A percentile compares a stretch with the other conserved stretches of the same genome.
These are phyloP conservation scores for Sceloporus tristichus DNA, from an alignment of 2,113 vertebrate species.

Conservation along the genomic window DNA sequence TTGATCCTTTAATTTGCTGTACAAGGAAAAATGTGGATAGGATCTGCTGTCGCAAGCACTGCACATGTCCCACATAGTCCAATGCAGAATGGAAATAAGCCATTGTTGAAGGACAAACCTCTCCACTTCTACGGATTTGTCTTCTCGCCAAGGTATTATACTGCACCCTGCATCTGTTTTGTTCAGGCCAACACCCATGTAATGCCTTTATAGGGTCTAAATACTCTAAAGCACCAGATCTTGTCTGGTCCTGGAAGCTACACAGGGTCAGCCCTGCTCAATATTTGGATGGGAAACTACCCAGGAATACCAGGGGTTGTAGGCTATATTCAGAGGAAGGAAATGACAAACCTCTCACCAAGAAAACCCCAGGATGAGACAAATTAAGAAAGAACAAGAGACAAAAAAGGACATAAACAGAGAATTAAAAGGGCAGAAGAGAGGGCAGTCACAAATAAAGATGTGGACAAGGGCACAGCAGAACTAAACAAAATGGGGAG, in stretches of 20 bases:
- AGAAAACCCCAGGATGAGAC: no score
- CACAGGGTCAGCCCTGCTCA: no score
- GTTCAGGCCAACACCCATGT: not conserved
- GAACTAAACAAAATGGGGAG: no score
- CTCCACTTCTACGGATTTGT: not conserved
- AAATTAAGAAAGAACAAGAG: no score
- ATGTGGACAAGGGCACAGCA: no score
- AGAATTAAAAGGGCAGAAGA: no score
- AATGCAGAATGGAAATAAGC: not conserved
- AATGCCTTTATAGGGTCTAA: not conserved
- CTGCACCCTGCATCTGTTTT: not conserved
- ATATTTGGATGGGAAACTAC: no score
- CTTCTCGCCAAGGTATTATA: not conserved
- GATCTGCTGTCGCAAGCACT: not conserved
- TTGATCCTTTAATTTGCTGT: slow-evolving; percentile 14
- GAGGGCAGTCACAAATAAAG: no score
- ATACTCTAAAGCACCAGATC: no score
- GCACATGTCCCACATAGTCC: not conserved
- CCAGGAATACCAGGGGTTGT: no score
- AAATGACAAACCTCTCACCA: not conserved
- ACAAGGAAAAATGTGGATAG: not conserved
- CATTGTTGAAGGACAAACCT: not conserved
- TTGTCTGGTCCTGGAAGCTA: no score
- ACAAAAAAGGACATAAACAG: no score
- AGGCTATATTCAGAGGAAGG: slow-evolving; percentile 37